These are phyloP conservation scores for Dimorphilus gyrociliatus DNA, from an alignment of 2,888 invertebrate genomes.

Conservation along the genomic window DNA sequence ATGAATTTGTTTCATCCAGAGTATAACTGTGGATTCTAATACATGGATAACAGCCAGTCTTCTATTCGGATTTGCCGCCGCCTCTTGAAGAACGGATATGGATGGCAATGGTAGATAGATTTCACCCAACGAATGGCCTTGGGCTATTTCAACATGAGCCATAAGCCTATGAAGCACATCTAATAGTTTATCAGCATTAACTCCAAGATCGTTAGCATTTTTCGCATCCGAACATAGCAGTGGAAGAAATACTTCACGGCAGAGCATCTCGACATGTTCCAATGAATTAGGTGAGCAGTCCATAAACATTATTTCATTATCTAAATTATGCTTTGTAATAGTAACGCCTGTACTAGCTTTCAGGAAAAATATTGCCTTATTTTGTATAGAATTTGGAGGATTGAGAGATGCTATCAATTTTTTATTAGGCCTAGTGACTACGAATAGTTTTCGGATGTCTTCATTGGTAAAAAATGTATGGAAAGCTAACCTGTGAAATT, in stretches of 20 bases:
- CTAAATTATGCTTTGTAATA: slow-evolving; percentile 35
- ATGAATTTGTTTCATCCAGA: slow-evolving; percentile 38
- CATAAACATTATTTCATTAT: slow-evolving; percentile 31
- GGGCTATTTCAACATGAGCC: slow-evolving; percentile 29
- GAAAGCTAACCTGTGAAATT: slow-evolving; percentile 25
- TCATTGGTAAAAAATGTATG: slow-evolving; percentile 37
- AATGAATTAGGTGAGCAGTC: slow-evolving; percentile 27
- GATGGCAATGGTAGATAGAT: slow-evolving; percentile 33
- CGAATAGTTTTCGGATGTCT: slow-evolving; percentile 30
- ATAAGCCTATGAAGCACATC: slow-evolving; percentile 35
- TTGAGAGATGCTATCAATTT: slow-evolving; percentile 26
- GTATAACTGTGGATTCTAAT: slow-evolving; percentile 34
- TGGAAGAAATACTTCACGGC: slow-evolving; percentile 34
- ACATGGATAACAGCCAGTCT: slow-evolving; percentile 32
- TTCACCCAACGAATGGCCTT: slow-evolving; percentile 30
- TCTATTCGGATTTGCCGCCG: slow-evolving; percentile 24
- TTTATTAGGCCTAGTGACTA: slow-evolving; percentile 19
- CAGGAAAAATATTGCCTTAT: slow-evolving; percentile 33
- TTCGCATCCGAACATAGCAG: slow-evolving; percentile 27
- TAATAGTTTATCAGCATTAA: slow-evolving; percentile 31
- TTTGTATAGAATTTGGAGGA: slow-evolving; percentile 26
- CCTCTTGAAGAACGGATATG: slow-evolving; percentile 34
- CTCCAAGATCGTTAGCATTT: slow-evolving; percentile 17
- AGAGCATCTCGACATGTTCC: slow-evolving; percentile 28
- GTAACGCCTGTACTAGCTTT: slow-evolving; percentile 32